These are phyloP conservation scores for Scytalopus superciliaris DNA, from an alignment of 2,113 vertebrate genomes.

Conservation along the genomic window DNA sequence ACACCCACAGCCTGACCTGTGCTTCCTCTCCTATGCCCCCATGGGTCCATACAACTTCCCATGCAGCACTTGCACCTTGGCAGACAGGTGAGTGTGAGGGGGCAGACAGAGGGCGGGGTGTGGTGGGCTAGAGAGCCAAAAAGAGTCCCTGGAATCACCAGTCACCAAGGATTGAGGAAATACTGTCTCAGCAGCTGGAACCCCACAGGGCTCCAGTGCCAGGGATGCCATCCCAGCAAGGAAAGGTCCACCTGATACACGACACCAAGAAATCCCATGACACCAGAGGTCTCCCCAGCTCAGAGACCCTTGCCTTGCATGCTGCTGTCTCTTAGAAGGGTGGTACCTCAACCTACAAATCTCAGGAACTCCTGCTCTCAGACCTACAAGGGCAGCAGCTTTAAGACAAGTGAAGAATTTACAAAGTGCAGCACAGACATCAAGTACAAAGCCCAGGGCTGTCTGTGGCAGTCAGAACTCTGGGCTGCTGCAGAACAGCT, in stretches of 20 bases:
- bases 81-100: neutral
- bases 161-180: neutral
- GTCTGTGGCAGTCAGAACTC: neutral
- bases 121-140: neutral
- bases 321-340: neutral
- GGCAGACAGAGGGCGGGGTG: neutral
- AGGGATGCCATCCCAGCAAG: neutral
- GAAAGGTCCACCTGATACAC: too few species aligned
- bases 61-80: rapidly evolving
- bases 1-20: neutral
- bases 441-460: neutral
- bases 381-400: neutral
- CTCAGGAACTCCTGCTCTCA: neutral
- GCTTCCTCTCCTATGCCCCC: rapidly evolving
- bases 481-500: neutral
- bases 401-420: neutral
- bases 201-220: neutral
- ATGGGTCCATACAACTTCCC: neutral
- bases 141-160: neutral
- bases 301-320: neutral
- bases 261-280: neutral
- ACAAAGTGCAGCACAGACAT: neutral
- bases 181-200: neutral
- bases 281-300: neutral
- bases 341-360: neutral